Evolutionary conservation across 2,113 vertebrate genomes (phyloP), one percentile per base, ranked within the genome.

Genomic region (Corydoras sp.): DNA sequence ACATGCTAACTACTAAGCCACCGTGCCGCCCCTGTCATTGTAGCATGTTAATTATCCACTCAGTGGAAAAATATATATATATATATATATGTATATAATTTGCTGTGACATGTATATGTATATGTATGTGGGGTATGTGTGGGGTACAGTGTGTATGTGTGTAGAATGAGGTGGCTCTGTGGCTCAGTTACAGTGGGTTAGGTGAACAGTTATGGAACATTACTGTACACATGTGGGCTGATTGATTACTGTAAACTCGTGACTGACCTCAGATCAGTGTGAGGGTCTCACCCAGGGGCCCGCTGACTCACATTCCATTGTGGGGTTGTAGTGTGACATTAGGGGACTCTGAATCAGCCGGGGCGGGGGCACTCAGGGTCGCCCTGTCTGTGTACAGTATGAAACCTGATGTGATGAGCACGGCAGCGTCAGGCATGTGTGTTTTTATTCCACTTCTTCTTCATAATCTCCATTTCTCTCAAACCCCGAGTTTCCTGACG

Each of bases 221-320:
- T 24, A 73, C 63, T 32, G 54, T 65, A 31, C 53, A n/a, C 10
- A 50, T n/a, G 56, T 43, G 58, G n/a, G 48, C 56, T 48, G 35
- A 13, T 15, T 32, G 10, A 7, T 65, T 53, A 73, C 48, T 61
- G 29, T 61, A 54, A 48, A 10, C 2, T 7, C 43, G 6, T 29
- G 9, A 9, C 9, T 68, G 63, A 68, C 24, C 13, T 62, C 61
- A 65, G 54, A 13, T 53, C 10, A 18, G 24, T 64, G 11, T 24
- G 35, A 54, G 58, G 48, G 72, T 77, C 71, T 69, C 49, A 49
- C 71, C 58, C 10, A 30, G 68, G 62, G 12, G 35, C 29, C 10
- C n/a, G 30, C 31, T 62, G 51, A 59, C 30, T 59, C 58, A 63
- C 29, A 73, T 76, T 70, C 62, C 74, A 35, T 6, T 24, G 49